phyloP scores from a whole-genome alignment of 2,797 vertebrate species.

The Peromyscus attwateri region DNA sequence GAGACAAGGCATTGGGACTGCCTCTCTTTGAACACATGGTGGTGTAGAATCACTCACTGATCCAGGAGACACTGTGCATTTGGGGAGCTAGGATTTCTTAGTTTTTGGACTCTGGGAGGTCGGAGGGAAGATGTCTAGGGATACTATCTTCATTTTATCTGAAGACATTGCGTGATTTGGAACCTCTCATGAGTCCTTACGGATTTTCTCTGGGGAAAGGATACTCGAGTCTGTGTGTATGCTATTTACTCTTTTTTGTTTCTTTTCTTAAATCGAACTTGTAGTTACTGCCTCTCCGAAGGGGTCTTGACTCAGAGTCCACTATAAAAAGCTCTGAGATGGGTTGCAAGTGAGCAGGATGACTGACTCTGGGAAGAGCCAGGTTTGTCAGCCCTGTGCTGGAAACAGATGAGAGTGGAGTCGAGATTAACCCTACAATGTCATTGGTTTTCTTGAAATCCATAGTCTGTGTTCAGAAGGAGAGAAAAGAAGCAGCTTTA shows the following conservation, averaged over 20 bases:
- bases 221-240: background rate
- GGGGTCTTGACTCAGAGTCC: background rate
- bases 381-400: background rate
- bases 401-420: conserved; percentile 31
- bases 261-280: background rate
- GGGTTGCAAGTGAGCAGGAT: conserved; percentile 25
- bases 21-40: background rate
- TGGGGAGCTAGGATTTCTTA: background rate
- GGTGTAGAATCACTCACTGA: background rate
- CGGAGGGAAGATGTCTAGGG: background rate
- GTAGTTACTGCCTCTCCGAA: background rate
- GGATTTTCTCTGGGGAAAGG: conserved; percentile 25
- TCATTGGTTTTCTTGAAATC: conserved; percentile 31
- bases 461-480: conserved; percentile 32
- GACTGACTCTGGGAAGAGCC: conserved; percentile 25
- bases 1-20: background rate
- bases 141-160: background rate
- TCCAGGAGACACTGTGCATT: background rate
- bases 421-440: conserved; percentile 33
- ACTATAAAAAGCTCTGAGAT: background rate
- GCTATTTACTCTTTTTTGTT: background rate
- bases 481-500: background rate
- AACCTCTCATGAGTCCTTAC: background rate
- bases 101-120: background rate
- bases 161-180: background rate